phyloP scores from a whole-genome alignment of 2,797 vertebrate genomes.

The Nyctibius grandis region DNA sequence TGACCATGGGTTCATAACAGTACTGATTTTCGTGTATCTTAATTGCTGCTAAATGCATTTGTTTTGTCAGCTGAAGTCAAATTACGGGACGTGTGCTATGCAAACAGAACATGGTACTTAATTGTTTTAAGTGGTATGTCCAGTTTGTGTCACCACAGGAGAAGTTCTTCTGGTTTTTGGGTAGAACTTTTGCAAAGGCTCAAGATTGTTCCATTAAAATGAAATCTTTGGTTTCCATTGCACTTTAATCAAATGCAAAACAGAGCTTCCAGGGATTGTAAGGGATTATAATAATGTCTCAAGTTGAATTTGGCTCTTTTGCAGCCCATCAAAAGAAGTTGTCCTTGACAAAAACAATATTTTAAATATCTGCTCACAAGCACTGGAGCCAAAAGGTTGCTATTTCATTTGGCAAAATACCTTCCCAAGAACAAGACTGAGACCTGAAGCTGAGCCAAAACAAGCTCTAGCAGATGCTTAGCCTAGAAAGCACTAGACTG shows the following conservation, averaged over 20 bases:
- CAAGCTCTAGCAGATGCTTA: constrained; percentile 51
- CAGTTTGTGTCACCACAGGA: background rate
- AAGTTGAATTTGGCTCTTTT: constrained; percentile 35
- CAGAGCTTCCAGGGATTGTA: constrained; percentile 46
- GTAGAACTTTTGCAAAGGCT: background rate
- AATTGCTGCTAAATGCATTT: background rate
- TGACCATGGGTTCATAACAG: background rate
- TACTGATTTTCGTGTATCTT: background rate
- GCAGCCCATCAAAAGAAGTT: constrained; percentile 44
- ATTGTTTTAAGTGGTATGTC: background rate
- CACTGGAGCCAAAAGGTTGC: background rate
- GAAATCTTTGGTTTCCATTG: background rate
- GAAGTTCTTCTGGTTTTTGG: background rate
- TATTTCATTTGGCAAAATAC: constrained; percentile 59
- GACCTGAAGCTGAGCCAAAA: constrained; percentile 48
- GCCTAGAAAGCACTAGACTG: constrained; percentile 15
- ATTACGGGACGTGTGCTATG: background rate
- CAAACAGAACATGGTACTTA: background rate
- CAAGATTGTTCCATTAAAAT: background rate
- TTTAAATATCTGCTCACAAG: constrained; percentile 46
- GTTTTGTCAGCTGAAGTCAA: background rate
- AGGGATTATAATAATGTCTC: constrained; percentile 21
- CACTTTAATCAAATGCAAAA: constrained; percentile 30
- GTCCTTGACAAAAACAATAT: constrained; percentile 50
- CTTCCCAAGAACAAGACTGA: background rate